Evolutionary conservation across 1,140 invertebrate species (phyloP), one percentile per base, ranked within the genome.

Genomic region (Brachionus paranguensis): DNA sequence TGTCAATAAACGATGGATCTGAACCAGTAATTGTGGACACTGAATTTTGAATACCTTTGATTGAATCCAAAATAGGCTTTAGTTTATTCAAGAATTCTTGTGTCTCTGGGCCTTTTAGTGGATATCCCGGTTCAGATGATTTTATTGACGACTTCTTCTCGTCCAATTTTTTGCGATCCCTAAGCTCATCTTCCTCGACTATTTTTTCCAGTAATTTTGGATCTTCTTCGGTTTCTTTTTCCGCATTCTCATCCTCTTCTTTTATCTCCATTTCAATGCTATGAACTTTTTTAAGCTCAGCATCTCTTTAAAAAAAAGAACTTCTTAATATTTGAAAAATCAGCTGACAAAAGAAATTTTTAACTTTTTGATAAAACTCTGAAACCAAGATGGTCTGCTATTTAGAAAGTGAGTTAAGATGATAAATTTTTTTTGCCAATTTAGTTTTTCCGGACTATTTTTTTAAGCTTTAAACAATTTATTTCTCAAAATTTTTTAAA

Each of bases 41-140:
- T 37, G 78, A 55, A 24, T 37, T 81, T n/a, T 81, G 53, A 14
- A 81, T 24, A 37, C 27, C 33, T 60, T 74, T 55, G 4, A 55
- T 72, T 43, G 41, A 24, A n/a, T 84, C 83, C 29, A 64, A 29
- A 41, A 41, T 37, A 8, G 50, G 50, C 11, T 78, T 74, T 43
- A 74, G 27, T 43, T 27, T 37, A 27, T 78, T 43, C 29, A 55
- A 24, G 37, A 85, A 84, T 53, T 87, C 86, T 78, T 88, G 87
- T 60, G 87, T 87, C 24, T 86, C 86, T 43, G 84, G 84, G n/a
- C 85, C 85, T 24, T 86, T 85, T 33, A 85, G 86, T 41, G 87
- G 87, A 41, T 86, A 87, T 29, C 85, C 86, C 7, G 76, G 85
- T 41, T 86, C 37, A 7, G 85, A 27, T 14, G 4, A 41, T 29